Conservation (phyloP, 2,797 vertebrate species). For the Coregonus sp. region DNA sequence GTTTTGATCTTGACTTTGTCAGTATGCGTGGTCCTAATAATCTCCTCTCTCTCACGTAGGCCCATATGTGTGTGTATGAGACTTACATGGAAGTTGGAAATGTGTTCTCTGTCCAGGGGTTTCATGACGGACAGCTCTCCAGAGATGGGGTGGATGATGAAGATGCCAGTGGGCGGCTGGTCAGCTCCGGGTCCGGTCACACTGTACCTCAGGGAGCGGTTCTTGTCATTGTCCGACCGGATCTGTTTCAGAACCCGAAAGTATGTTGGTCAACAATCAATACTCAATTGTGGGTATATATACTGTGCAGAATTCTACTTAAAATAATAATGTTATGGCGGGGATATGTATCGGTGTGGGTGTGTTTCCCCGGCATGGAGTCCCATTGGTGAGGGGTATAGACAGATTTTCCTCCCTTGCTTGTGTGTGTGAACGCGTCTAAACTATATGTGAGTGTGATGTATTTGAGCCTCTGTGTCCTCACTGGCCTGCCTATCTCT, state of each 20-base stretch:
- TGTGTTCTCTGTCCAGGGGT: conserved; percentile 93
- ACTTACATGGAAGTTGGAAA: conserved; percentile 92
- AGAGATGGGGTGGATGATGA: conserved; percentile 95
- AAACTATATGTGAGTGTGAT: conserved; percentile 11
- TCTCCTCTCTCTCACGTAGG: neutral
- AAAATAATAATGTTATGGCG: no score
- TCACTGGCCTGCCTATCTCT: neutral
- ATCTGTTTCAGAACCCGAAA: conserved; percentile 76
- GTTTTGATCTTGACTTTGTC: neutral
- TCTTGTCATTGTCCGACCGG: conserved; percentile 93
- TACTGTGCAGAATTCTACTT: neutral
- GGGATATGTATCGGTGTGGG: neutral
- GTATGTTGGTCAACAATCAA: neutral
- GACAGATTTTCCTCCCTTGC: neutral
- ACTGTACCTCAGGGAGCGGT: conserved; percentile 90
- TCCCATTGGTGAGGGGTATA: neutral
- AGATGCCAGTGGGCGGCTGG: conserved; percentile 94
- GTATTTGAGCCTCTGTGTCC: neutral
- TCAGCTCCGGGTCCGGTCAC: conserved; percentile 96
- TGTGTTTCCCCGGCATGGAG: neutral
- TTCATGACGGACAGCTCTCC: conserved; percentile 94
- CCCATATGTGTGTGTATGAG: neutral
- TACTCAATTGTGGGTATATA: neutral
- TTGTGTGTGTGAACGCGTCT: conserved; percentile 6
- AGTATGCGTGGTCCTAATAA: neutral